Evolutionary conservation across 2,797 vertebrate species (phyloP), one percentile per base, ranked within the genome.

Genomic region (Chiloscyllium punctatum): DNA sequence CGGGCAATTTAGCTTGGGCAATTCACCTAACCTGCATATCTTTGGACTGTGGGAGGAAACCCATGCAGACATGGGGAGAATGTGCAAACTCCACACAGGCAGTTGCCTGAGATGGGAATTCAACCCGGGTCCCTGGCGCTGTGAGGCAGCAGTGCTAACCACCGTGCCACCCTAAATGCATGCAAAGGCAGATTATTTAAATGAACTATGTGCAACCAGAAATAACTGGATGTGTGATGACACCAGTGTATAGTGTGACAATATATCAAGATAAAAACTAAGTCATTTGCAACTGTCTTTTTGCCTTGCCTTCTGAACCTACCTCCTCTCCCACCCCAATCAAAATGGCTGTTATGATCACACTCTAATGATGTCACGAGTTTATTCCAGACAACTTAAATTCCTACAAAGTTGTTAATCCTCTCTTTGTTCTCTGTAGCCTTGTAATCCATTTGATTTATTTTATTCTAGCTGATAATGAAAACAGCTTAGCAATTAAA

Each of bases 401-500:
- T 23, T 42, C n/a, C 62, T 69, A 23, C 27, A 69, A 42, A 4
- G 90, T 92, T 69, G n/a, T 21, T 91, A 84, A 84, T 84, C 37
- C 21, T 84, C 21, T 57, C 37, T 94, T 91, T 42, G 48, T 96
- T 96, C 95, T 96, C 95, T 96, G 96, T 97, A 42, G 37, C 7
- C 66, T 69, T 66, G 86, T 90, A 68, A 69, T 66, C 62, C 62
- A 42, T 37, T 23, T 42, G 18, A 42, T 18, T 66, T 92, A 57
- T 91, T 62, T 97, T 94, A 96, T 97, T 69, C 0, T 97, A 99
- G 99, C 99, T 79, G 99, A 99, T 97, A 99, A 98, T 48, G 99
- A 99, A 97, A 99, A 99, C 97, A 99, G 98, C 97, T 98, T 98
- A 91, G 97, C 98, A 97, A 98, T 98, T 96, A 98, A 98, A 97